Evolutionary conservation across 2,888 invertebrate species (phyloP), one percentile per base, ranked within the genome.

Genomic region (Athetis lepigone): DNA sequence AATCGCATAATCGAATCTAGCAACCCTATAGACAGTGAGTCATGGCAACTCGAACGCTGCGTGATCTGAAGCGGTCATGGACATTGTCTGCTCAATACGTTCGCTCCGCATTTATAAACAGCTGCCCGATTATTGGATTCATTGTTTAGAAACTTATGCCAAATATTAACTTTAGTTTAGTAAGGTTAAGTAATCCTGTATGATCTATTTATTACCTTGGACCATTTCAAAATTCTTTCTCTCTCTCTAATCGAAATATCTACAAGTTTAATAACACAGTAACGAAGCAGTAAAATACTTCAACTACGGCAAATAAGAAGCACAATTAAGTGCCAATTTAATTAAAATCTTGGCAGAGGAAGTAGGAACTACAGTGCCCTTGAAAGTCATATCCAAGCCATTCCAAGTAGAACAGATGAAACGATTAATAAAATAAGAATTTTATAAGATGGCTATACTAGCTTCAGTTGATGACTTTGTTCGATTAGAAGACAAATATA

Each of bases 21-120:
- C 75, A 71, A 67, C 67, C 66, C 72, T 67, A n/a, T n/a, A 72
- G 36, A 36, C 21, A n/a, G 29, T 78, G 79, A 79, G 66, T 77
- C 79, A 75, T 19, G 43, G 47, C 56, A 18, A 29, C 21, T 23
- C 25, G 58, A 59, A 54, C 51, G 40, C 73, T 71, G 76, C 68
- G 68, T 68, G 62, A 66, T 63, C 64, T 61, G 66, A 68, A 52
- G 54, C 75, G 81, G 77, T 82, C 79, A 82, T 67, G 73, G 79
- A 73, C 81, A 79, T 78, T 79, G 80, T 80, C 74, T 79, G 70
- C 65, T 64, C 46, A 56, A 69, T 52, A 54, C 50, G 64, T 61
- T 73, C 55, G 58, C 51, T 71, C 54, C 61, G 63, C 78, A 80
- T 80, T 81, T 81, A 81, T 77, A 81, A 76, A 81, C 71, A 77